Base-by-base conservation (phyloP, 1,140 invertebrate species). In the Potamilus streckersoni region DNA sequence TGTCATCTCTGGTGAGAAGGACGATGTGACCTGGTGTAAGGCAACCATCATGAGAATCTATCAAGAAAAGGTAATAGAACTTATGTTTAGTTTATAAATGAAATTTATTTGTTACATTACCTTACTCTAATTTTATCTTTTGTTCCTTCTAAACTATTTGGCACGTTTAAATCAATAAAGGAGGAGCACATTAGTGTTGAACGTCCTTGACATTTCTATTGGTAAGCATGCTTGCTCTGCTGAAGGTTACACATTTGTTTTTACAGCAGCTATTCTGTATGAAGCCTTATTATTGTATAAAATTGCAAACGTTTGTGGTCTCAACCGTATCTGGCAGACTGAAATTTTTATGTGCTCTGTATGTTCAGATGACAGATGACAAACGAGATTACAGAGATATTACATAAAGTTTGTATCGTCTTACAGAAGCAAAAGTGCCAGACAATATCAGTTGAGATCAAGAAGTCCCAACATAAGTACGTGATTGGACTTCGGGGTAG, bases 391-490 rank as follows among this genome's bases (percentile, higher is more conserved):
- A 16, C 16, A 2, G 20, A 16, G 2, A 27, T 79, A 55, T 23
- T 65, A 65, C 31, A 70, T 81, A 23, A 20, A 19, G 64, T 5
- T 74, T 76, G 49, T 78, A 76, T 75, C 73, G 73, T 72, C 69
- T 78, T 84, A 63, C 85, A 95, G 95, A 94, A 96, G 83, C 94
- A 94, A 84, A 95, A 94, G 86, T 97, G 96, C 87, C 94, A 94
- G 55, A 95, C 95, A 1, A 95, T 99, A 14, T 86, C 90, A n/a
- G 95, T 98, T 27, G 96, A 99, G 91, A 97, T 99, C 67, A 93
- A 94, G 27, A 98, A 98, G 90, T 93, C 94, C 31, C 97, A 99
- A 90, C 98, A 99, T 90, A 97, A 97, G 85, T 98, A 98, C 88
- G 95, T 99, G 17, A 95, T 98, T 87, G 98, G 98, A 31, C 94